phyloP scores from a whole-genome alignment of 2,888 invertebrate species.

The Tuta absoluta region DNA sequence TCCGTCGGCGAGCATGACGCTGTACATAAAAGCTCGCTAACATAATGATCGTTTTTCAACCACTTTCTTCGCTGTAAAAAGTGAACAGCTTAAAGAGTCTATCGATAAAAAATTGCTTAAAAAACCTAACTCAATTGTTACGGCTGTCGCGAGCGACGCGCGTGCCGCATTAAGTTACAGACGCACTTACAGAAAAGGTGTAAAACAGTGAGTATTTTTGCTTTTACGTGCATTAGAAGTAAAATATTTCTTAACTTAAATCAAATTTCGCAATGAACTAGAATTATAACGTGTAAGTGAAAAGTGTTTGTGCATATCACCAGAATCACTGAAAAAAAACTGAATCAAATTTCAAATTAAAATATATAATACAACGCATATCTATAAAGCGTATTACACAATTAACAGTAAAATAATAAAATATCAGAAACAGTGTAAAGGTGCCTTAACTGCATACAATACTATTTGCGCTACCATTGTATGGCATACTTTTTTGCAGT shows the following conservation, averaged over 20 bases:
- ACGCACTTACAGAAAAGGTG: slow-evolving; percentile 16
- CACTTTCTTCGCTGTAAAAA: slow-evolving; percentile 67
- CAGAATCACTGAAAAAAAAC: no score
- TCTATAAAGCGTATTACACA: no score
- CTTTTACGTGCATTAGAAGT: no score
- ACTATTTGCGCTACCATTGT: slow-evolving; percentile 40
- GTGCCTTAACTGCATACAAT: slow-evolving; percentile 6
- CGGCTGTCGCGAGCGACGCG: slow-evolving; percentile 49
- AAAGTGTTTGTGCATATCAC: no score
- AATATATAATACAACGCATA: no score
- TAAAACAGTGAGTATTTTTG: slow-evolving; percentile 15
- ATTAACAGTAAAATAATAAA: no score
- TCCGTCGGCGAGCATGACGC: slow-evolving; percentile 42
- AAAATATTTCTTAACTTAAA: no score
- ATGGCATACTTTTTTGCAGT: slow-evolving; percentile 36
- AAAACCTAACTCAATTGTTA: slow-evolving; percentile 75
- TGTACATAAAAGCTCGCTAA: slow-evolving; percentile 52
- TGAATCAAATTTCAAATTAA: no score
- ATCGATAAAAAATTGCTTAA: slow-evolving; percentile 45
- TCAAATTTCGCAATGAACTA: no score
- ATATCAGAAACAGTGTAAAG: no score
- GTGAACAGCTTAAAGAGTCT: slow-evolving; percentile 45
- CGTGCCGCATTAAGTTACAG: slow-evolving; percentile 29
- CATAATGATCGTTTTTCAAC: slow-evolving; percentile 62
- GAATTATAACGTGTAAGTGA: no score